Percentiles rank a stretch among this genome's conserved stretches.
Evolutionary conservation across 2,113 vertebrate species (phyloP).

Genomic region (Oceanites oceanicus): DNA sequence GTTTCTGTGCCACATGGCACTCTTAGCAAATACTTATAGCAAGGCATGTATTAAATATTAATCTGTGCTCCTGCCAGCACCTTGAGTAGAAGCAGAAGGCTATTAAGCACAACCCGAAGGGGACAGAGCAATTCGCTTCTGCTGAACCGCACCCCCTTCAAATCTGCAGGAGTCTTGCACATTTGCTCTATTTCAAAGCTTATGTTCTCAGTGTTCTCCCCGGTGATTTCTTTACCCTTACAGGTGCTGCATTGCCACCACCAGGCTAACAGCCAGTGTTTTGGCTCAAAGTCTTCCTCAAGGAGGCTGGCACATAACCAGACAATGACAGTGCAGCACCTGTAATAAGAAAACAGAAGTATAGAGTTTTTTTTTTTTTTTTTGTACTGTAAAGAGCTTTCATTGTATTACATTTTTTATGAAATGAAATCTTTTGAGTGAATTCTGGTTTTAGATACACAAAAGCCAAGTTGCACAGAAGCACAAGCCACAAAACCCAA

Average conservation of each 20-base stretch:
- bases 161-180: not conserved
- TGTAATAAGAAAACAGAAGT: not conserved
- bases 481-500: not conserved
- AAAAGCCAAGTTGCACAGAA: not conserved
- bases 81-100: not conserved
- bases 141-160: not conserved
- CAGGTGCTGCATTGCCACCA: not conserved
- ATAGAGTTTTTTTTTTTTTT: not conserved
- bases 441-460: not conserved
- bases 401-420: fast-evolving
- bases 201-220: fast-evolving
- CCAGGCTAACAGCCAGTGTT: not conserved
- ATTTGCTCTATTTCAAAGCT: not conserved
- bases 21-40: not conserved
- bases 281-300: not conserved
- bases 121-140: not conserved
- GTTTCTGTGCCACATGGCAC: not conserved
- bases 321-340: not conserved
- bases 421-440: not conserved
- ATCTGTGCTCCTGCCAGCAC: not conserved
- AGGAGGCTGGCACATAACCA: not conserved
- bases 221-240: not conserved
- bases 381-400: not conserved
- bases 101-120: not conserved
- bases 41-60: not conserved